Base-by-base conservation (phyloP, 2,113 vertebrate species). In the Clarias macrocephalus region DNA sequence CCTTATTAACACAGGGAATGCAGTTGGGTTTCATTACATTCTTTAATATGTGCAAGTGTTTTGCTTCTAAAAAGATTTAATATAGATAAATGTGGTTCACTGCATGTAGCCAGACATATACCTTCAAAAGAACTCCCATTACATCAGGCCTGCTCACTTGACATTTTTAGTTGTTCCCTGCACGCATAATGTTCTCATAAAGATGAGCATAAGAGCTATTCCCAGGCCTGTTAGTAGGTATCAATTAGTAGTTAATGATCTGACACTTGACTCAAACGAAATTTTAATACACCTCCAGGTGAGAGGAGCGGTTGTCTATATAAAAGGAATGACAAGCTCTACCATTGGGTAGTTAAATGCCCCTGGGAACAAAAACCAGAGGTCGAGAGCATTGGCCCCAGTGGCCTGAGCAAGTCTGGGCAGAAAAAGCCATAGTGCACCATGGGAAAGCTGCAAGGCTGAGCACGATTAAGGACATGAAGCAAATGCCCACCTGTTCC, bases 401-500 rank as follows among this genome's bases (percentile, higher is more conserved):
- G 62, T 57, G 48, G 73, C 65, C 73, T 37, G n/a, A 25, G 83
- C 86, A 37, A 83, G 28, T 54, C 66, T 59, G 52, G 90, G 52
- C 80, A 89, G 76, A 77, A 84, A 54, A 85, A 92, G 92, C 92
- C 92, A 92, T 89, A 91, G 91, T 33, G 91, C 93, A 88, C 94
- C 87, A 89, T 90, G 86, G 94, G 94, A 92, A 93, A 91, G 92
- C 91, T 88, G 90, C 91, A 93, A 91, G 83, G 90, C 89, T 91
- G 92, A 90, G 91, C 94, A 91, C 91, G 92, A 95, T 95, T 94
- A 94, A 94, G 93, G 93, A 93, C 94, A 93, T 63, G 88, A 93
- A 95, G 93, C 95, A 95, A 95, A 95, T 96, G 95, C 95, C 94
- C 95, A 94, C 95, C 94, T 95, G 95, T 94, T 95, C 94, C 92